A percentile compares a stretch with the other conserved stretches of the same genome.
phyloP scores from a whole-genome alignment of 23 tunicate species.

The Oikopleura albicans region DNA sequence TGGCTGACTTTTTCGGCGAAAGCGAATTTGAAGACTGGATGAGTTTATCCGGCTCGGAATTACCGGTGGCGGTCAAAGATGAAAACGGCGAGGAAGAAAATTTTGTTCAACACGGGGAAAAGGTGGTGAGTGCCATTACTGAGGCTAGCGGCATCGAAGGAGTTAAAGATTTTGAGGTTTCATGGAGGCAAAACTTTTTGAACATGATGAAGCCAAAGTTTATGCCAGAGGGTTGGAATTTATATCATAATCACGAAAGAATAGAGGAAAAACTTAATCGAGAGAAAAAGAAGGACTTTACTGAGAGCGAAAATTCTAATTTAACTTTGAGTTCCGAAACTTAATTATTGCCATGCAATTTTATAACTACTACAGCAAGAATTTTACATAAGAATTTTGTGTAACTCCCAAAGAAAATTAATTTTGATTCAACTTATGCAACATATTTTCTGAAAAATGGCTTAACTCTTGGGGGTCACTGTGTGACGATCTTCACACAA shows the following conservation, averaged over 20 bases:
- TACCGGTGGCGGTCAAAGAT: background rate
- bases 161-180: constrained; percentile 32
- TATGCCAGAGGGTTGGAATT: constrained; percentile 58
- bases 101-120: constrained; percentile 56
- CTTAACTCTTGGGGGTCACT: too few species aligned
- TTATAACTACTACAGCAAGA: too few species aligned
- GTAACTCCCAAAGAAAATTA: too few species aligned
- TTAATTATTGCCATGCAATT: too few species aligned
- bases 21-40: constrained; percentile 22
- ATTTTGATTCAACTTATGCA: too few species aligned
- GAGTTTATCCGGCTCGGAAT: constrained; percentile 23
- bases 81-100: constrained; percentile 37
- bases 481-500: too few species aligned
- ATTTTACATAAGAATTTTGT: too few species aligned
- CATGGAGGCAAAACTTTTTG: constrained; percentile 70
- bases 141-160: background rate
- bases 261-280: constrained; percentile 5
- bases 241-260: constrained; percentile 62
- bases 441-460: too few species aligned
- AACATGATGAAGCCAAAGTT: constrained; percentile 51
- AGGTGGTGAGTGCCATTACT: constrained; percentile 30
- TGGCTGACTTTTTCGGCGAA: constrained; percentile 23
- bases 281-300: too few species aligned
- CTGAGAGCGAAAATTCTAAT: too few species aligned
- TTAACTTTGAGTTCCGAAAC: too few species aligned